phyloP scores from a whole-genome alignment of 2,797 vertebrate genomes.

The Sitta carolinensis region DNA sequence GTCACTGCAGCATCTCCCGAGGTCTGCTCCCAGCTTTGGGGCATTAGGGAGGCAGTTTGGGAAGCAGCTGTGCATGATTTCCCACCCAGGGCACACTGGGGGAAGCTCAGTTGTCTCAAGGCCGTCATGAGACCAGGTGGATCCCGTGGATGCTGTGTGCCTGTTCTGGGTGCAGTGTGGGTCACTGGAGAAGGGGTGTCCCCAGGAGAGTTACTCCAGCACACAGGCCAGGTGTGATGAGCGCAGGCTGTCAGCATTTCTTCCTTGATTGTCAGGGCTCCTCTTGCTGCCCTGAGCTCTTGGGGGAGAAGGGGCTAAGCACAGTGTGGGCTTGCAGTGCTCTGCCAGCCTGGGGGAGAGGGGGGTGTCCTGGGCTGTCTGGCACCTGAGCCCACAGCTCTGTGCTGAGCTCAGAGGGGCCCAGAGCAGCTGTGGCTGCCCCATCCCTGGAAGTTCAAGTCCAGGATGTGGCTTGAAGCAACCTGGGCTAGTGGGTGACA shows the following conservation, averaged over 20 bases:
- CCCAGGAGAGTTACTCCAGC: not conserved
- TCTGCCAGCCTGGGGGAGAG: not conserved
- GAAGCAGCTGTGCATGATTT: not conserved
- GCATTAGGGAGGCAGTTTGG: not conserved
- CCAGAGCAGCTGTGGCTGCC: not conserved
- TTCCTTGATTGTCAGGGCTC: not conserved
- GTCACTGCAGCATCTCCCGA: not conserved
- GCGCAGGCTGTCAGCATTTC: not conserved
- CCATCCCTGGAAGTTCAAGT: not conserved
- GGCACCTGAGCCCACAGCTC: not conserved
- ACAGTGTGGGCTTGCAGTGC: not conserved
- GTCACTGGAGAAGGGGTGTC: not conserved
- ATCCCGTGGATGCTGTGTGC: fast-evolving
- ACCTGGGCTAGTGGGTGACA: not conserved
- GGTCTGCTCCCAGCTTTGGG: not conserved
- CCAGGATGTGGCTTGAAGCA: not conserved
- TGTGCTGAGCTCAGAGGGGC: not conserved
- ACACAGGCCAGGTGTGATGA: not conserved
- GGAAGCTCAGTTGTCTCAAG: not conserved
- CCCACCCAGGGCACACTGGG: fast-evolving
- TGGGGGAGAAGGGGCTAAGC: not conserved
- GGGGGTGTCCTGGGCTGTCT: not conserved
- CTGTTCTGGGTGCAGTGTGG: not conserved
- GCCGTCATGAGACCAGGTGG: not conserved
- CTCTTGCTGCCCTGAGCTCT: not conserved